Conservation (phyloP, 2,888 invertebrate genomes). For the Luffia ferchaultella region DNA sequence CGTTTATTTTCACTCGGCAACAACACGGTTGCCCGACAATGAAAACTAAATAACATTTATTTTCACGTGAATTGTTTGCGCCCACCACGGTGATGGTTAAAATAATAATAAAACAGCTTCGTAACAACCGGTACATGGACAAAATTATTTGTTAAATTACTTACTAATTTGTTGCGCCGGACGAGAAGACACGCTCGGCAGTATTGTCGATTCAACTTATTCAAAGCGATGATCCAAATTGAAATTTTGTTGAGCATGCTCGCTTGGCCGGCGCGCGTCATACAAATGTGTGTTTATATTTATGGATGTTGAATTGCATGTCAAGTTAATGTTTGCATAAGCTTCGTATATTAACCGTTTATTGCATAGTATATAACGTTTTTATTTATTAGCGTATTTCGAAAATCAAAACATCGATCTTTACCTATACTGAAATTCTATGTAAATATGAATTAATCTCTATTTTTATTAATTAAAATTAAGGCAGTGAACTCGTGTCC, state of each 20-base stretch:
- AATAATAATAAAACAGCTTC: too few relatives aligned
- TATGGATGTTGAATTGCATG: conserved; percentile 39
- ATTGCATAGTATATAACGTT: conserved; percentile 18
- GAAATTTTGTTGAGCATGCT: conserved; percentile 16
- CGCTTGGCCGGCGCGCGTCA: conserved; percentile 22
- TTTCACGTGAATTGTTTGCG: not conserved
- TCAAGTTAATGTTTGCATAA: conserved; percentile 34
- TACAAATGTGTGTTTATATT: conserved; percentile 16
- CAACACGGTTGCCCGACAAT: too few relatives aligned
- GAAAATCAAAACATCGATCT: conserved; percentile 6
- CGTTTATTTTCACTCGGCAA: not conserved
- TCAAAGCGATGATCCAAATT: not conserved
- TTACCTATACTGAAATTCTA: conserved; percentile 22
- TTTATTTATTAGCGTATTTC: not conserved
- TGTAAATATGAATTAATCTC: conserved; percentile 42
- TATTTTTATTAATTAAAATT: conserved; percentile 32
- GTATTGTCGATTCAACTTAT: not conserved
- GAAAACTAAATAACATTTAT: too few relatives aligned
- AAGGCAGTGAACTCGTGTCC: conserved; percentile 42
- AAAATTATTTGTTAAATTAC: too few relatives aligned
- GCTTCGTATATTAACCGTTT: conserved; percentile 25
- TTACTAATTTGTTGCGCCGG: not conserved
- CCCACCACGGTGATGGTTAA: too few relatives aligned
- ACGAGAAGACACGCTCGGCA: not conserved
- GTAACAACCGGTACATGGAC: too few relatives aligned